Evolutionary conservation across 2,113 vertebrate species (phyloP).

Genomic region (Micronycteris hirsuta): DNA sequence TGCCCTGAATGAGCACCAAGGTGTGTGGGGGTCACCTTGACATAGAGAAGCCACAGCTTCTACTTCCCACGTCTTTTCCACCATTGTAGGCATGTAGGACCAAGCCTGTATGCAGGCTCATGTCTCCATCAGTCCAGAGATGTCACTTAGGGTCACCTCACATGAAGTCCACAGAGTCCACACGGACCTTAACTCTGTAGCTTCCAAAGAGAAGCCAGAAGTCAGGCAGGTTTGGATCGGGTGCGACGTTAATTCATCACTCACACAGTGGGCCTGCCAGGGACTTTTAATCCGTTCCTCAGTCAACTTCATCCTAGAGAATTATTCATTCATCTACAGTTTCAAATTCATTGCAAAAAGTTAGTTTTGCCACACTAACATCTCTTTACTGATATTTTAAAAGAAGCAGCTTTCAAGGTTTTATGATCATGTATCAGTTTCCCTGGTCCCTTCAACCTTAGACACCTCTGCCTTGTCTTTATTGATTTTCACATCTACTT

Average conservation of each 20-base stretch:
- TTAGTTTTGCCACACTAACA: not conserved
- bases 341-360: conserved; percentile 4
- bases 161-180: not conserved
- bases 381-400: not conserved
- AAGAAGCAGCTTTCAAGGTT: not conserved
- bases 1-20: not conserved
- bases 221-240: not conserved
- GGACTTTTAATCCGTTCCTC: not conserved
- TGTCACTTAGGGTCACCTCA: no score
- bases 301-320: not conserved
- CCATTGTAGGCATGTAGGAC: not conserved
- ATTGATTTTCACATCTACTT: not conserved
- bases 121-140: not conserved
- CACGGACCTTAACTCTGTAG: not conserved
- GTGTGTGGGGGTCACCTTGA: not conserved
- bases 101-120: not conserved
- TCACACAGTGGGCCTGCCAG: not conserved
- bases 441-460: not conserved
- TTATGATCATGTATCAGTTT: not conserved
- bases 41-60: not conserved
- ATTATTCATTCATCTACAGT: not conserved
- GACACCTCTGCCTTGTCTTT: not conserved
- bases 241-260: not conserved
- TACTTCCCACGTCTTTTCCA: not conserved
- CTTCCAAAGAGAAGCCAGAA: not conserved